A percentile compares a stretch with the other conserved stretches of the same genome.
phyloP scores from a whole-genome alignment of 2,888 invertebrate species.

The Crossocerus cetratus region DNA sequence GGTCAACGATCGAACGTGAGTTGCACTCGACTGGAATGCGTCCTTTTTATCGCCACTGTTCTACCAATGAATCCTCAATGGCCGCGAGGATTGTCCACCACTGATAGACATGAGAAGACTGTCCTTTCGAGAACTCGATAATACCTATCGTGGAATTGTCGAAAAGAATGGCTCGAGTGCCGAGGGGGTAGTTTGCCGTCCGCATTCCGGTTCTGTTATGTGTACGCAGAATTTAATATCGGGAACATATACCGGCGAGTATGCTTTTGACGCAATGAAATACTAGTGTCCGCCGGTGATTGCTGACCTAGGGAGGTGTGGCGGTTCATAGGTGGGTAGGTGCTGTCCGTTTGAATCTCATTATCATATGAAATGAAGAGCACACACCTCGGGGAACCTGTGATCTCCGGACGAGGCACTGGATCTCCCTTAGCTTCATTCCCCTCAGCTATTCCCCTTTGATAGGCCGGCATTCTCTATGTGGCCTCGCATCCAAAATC shows the following conservation, averaged over 20 bases:
- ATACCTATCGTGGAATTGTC: not conserved
- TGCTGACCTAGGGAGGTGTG: not conserved
- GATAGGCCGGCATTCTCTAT: constrained; percentile 6
- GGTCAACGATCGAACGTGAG: constrained; percentile 42
- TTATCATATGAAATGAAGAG: constrained; percentile 53
- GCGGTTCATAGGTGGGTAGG: constrained; percentile 22
- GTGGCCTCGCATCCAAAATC: constrained; percentile 44
- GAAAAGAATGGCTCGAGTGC: not conserved
- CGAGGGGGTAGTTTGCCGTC: not conserved
- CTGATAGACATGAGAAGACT: not conserved
- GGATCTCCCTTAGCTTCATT: constrained; percentile 38
- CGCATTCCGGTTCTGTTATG: not conserved
- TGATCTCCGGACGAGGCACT: constrained; percentile 37
- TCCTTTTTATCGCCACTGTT: constrained; percentile 25
- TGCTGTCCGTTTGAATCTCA: constrained; percentile 51
- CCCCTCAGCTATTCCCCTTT: constrained; percentile 45
- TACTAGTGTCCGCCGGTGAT: constrained; percentile 9
- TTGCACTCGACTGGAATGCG: constrained; percentile 27
- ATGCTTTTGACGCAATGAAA: not conserved
- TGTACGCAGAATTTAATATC: not conserved
- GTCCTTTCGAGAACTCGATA: not conserved
- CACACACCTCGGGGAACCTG: constrained; percentile 29
- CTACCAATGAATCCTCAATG: not conserved
- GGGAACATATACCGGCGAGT: not conserved
- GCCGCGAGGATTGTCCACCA: not conserved